Conservation (phyloP, 2,888 invertebrate genomes). For the Drosophila peninsularis region DNA sequence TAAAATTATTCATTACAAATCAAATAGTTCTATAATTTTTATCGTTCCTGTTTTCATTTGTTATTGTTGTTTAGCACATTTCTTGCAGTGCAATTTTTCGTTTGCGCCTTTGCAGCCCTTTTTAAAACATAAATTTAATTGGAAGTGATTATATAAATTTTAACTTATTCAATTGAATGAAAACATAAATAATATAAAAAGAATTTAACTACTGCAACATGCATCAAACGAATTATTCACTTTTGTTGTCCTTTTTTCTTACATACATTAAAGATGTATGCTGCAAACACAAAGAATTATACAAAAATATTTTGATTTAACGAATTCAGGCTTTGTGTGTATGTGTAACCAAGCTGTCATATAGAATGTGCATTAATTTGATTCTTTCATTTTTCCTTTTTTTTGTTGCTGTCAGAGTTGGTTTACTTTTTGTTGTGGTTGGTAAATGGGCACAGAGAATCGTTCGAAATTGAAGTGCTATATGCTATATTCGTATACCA, state of each 20-base stretch:
- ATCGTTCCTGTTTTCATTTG: constrained; percentile 35
- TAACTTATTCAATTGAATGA: constrained; percentile 15
- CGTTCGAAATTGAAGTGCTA: constrained; percentile 59
- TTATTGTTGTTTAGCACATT: constrained; percentile 42
- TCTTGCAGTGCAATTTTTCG: constrained; percentile 44
- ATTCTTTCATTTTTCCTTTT: constrained; percentile 7
- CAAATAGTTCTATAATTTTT: constrained; percentile 74
- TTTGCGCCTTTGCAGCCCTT: constrained; percentile 44
- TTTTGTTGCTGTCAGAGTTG: constrained; percentile 26
- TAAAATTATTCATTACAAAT: constrained; percentile 79
- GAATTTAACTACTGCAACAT: constrained; percentile 26
- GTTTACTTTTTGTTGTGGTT: constrained; percentile 11
- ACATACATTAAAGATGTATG: constrained; percentile 29
- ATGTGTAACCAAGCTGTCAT: constrained; percentile 50
- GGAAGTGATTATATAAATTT: constrained; percentile 20
- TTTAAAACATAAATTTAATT: constrained; percentile 16
- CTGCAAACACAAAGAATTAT: constrained; percentile 43
- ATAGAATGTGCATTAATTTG: constrained; percentile 50
- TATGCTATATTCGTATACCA: constrained; percentile 40
- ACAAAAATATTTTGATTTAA: constrained; percentile 40
- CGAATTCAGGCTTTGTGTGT: constrained; percentile 17
- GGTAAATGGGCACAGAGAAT: constrained; percentile 59
- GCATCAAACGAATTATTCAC: constrained; percentile 27
- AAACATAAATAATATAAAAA: constrained; percentile 45
- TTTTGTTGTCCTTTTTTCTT: constrained; percentile 1